Conservation (phyloP, 2,888 invertebrate genomes). For the Pristionchus arcanus region DNA sequence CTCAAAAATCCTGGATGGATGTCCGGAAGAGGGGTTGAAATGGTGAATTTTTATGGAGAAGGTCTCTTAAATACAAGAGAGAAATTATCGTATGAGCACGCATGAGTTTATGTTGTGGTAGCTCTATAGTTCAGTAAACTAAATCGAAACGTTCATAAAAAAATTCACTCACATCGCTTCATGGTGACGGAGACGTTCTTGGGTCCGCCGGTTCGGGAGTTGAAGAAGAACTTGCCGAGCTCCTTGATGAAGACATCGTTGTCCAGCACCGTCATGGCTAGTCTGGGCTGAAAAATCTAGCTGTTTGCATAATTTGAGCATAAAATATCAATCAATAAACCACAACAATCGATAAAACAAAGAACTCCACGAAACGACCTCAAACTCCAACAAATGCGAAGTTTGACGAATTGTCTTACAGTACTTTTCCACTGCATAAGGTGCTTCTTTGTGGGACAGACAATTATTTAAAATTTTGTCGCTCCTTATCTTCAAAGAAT, state of each 20-base stretch:
- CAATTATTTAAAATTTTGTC: background rate
- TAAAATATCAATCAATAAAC: background rate
- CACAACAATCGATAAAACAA: background rate
- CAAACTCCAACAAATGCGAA: slow-evolving; percentile 23
- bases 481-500: too few species aligned
- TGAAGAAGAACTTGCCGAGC: slow-evolving; percentile 90
- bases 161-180: slow-evolving; percentile 89
- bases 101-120: too few species aligned
- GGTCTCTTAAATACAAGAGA: too few species aligned
- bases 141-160: background rate
- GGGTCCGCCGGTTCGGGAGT: slow-evolving; percentile 84
- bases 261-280: slow-evolving; percentile 54
- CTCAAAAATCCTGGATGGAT: too few species aligned
- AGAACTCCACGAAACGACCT: slow-evolving; percentile 1
- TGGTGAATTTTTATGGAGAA: too few species aligned
- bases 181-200: slow-evolving; percentile 88
- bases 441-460: background rate
- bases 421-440: background rate
- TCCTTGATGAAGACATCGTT: slow-evolving; percentile 87
- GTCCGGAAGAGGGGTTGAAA: too few species aligned
- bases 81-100: too few species aligned
- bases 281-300: background rate
- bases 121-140: too few species aligned
- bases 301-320: background rate
- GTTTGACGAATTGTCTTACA: slow-evolving; percentile 46